phyloP scores from a whole-genome alignment of 1,140 invertebrate species.

The Piezodorus guildinii region DNA sequence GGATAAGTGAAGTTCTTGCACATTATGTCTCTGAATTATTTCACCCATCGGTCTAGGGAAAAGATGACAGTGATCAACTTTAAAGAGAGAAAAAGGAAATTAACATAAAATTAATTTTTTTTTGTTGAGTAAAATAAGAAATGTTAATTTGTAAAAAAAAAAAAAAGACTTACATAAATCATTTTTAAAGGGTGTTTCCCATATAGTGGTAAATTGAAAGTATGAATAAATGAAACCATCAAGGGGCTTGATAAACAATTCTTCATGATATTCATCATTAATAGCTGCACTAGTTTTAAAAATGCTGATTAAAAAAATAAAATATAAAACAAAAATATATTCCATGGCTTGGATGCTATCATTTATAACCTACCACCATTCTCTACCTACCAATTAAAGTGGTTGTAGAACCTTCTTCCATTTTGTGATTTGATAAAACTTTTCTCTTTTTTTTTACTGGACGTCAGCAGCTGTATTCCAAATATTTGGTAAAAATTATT shows the following conservation, averaged over 20 bases:
- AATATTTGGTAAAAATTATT: too few relatives aligned
- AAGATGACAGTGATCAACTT: conserved; percentile 52
- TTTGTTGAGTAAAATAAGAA: neutral
- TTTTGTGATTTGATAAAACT: too few relatives aligned
- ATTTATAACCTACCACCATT: conserved; percentile 9
- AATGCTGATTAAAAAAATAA: neutral
- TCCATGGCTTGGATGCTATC: neutral
- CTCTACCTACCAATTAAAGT: too few relatives aligned
- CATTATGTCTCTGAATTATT: conserved; percentile 69
- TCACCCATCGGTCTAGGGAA: conserved; percentile 85
- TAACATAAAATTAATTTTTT: neutral
- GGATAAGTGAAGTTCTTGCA: conserved; percentile 82
- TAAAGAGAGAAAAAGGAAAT: conserved; percentile 17
- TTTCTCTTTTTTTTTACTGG: too few relatives aligned
- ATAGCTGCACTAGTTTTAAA: neutral
- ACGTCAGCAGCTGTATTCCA: too few relatives aligned
- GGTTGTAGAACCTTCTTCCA: conserved; percentile 4
- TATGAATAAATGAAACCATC: conserved; percentile 69
- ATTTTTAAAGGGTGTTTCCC: conserved; percentile 42
- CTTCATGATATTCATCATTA: conserved; percentile 60
- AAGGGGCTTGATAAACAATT: conserved; percentile 67
- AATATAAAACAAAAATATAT: neutral
- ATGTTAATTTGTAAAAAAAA: neutral
- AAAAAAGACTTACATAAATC: conserved; percentile 44
- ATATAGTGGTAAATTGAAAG: conserved; percentile 74